Conservation (phyloP, 2,797 vertebrate species). For the Gymnopithys bicolor region DNA sequence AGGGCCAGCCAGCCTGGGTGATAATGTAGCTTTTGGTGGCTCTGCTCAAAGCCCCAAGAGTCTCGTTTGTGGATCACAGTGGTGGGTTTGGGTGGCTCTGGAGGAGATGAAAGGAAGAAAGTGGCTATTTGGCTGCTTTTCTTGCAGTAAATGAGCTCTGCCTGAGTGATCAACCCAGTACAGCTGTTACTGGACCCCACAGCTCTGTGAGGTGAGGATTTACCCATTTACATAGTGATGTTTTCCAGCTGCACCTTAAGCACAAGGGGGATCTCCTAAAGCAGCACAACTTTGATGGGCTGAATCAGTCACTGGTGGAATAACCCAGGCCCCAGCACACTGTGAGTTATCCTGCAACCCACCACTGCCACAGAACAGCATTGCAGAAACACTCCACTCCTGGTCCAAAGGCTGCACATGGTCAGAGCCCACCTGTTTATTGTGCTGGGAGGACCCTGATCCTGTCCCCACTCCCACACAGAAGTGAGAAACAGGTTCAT, state of each 20-base stretch:
- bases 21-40: background rate
- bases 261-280: background rate
- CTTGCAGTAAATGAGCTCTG: background rate
- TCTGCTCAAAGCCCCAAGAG: background rate
- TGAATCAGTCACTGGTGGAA: rapidly evolving
- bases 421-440: background rate
- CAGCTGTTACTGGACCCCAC: background rate
- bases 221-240: background rate
- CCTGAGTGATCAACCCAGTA: background rate
- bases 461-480: rapidly evolving
- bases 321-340: background rate
- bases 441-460: background rate
- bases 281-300: background rate
- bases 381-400: background rate
- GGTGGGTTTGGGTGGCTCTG: background rate
- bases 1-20: background rate
- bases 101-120: background rate
- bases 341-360: background rate
- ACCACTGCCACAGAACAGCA: rapidly evolving
- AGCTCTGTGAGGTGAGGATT: background rate
- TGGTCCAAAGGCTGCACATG: background rate
- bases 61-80: background rate
- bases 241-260: background rate
- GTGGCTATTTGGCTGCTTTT: background rate
- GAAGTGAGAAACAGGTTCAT: background rate